Percentiles rank a stretch among this genome's conserved stretches.
Evolutionary conservation across 37 sponge, comb jelly and placozoan genomes (phyloP).

Genomic region (Ianthella basta): DNA sequence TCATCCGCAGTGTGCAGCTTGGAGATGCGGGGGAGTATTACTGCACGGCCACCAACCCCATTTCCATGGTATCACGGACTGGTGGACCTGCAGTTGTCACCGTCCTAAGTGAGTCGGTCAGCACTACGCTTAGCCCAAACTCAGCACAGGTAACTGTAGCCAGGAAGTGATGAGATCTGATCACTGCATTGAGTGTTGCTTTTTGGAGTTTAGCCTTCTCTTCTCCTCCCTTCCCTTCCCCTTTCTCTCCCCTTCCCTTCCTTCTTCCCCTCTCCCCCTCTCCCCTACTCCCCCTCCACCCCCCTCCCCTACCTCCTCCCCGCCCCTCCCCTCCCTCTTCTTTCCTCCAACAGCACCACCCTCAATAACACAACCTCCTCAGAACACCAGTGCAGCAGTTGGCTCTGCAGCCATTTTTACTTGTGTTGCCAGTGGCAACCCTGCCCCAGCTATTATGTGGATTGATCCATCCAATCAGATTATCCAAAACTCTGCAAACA

Average conservation of each 20-base stretch:
- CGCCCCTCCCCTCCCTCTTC: background rate
- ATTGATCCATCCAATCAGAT: background rate
- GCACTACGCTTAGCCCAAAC: too few relatives aligned
- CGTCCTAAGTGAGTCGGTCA: conserved; percentile 41
- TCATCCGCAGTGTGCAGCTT: conserved; percentile 31
- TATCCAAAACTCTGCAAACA: background rate
- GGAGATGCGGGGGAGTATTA: conserved; percentile 37
- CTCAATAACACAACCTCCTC: conserved; percentile 31
- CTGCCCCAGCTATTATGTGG: conserved; percentile 51
- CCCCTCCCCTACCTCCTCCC: conserved; percentile 39
- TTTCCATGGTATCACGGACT: conserved; percentile 33
- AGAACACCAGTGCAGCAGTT: conserved; percentile 19
- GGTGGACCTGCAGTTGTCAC: conserved; percentile 42
- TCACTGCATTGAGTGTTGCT: background rate
- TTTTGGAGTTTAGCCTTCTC: too few relatives aligned
- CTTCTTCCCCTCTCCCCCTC: background rate
- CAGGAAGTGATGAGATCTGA: background rate
- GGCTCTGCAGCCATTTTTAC: conserved; percentile 2
- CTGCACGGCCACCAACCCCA: conserved; percentile 56
- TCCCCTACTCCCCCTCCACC: background rate
- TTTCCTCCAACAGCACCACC: conserved; percentile 41
- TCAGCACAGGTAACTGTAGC: background rate
- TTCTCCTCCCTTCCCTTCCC: conserved; percentile 21
- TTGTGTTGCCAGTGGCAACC: conserved; percentile 59
- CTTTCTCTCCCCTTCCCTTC: conserved; percentile 50